Percentiles rank a stretch among this genome's conserved stretches.
Evolutionary conservation across 2,113 vertebrate species (phyloP).

Genomic region (Odocoileus hemionus): DNA sequence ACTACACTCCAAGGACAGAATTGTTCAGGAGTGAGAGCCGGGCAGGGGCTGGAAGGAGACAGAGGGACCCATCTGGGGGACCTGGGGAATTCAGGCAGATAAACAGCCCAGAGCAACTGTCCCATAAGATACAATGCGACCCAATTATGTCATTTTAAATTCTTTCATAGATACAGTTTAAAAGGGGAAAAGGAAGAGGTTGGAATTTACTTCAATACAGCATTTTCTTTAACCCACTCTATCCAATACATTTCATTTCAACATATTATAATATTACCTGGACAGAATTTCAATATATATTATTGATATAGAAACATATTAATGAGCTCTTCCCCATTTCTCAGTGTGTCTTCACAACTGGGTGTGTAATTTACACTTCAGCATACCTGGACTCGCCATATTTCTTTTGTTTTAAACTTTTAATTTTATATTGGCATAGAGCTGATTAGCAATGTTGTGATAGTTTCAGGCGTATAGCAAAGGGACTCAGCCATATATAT

Average conservation of each 20-base stretch:
- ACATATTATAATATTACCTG: background rate
- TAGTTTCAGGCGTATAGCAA: background rate
- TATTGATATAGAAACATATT: background rate
- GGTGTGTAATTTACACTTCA: background rate
- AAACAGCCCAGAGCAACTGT: background rate
- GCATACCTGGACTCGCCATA: fast-evolving
- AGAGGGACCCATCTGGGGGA: background rate
- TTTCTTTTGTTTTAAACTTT: background rate
- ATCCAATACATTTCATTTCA: background rate
- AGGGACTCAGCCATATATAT: background rate
- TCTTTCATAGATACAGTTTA: background rate
- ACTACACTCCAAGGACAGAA: background rate
- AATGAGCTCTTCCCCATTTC: background rate
- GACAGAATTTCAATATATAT: background rate
- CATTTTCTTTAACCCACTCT: background rate
- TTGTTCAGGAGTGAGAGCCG: background rate
- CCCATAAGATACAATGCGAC: background rate
- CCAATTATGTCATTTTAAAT: background rate
- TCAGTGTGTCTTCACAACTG: background rate
- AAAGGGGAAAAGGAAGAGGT: background rate
- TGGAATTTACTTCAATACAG: background rate
- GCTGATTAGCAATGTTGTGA: background rate
- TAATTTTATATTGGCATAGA: background rate
- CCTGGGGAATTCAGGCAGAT: background rate
- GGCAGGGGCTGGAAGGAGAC: fast-evolving